Evolutionary conservation across 2,113 vertebrate genomes (phyloP).

Genomic region (Ammospiza caudacuta): DNA sequence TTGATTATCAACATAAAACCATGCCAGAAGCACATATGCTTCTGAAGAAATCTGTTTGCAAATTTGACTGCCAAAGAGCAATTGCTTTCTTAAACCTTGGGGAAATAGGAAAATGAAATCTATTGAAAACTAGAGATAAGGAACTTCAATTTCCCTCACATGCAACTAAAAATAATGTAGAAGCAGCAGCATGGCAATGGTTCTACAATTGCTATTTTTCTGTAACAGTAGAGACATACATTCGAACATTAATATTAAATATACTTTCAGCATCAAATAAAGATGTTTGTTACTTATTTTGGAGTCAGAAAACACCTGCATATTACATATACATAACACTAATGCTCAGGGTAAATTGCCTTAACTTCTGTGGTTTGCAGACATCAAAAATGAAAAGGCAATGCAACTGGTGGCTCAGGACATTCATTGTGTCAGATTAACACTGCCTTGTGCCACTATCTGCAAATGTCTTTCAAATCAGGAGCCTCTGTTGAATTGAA

Average conservation of each 20-base stretch:
- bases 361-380: background rate
- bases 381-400: background rate
- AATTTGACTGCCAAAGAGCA: background rate
- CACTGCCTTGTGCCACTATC: background rate
- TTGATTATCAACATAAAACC: background rate
- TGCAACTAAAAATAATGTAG: background rate
- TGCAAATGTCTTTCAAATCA: background rate
- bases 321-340: background rate
- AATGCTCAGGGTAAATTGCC: background rate
- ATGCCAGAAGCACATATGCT: background rate
- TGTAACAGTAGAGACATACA: background rate
- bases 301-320: background rate
- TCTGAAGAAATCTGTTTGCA: background rate
- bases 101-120: background rate
- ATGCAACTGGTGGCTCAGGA: background rate
- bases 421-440: background rate
- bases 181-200: background rate
- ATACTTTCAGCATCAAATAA: background rate
- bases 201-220: background rate
- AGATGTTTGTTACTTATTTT: background rate
- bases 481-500: background rate
- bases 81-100: background rate
- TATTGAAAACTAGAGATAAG: background rate
- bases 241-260: background rate
- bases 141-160: background rate